These are phyloP conservation scores for Prunella strophiata DNA, from an alignment of 2,797 vertebrate genomes.

Conservation along the genomic window DNA sequence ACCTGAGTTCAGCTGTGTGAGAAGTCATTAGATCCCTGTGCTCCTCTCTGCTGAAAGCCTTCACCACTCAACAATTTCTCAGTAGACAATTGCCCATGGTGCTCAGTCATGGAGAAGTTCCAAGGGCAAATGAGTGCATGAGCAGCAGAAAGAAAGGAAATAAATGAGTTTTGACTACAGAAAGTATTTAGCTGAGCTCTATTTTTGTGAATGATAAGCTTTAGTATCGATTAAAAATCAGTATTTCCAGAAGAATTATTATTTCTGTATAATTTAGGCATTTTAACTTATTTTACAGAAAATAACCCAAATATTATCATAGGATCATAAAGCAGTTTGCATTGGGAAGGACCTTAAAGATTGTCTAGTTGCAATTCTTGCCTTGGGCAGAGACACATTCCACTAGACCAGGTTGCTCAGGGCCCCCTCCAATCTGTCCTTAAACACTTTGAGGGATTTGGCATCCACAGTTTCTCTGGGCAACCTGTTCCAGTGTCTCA, in stretches of 20 bases:
- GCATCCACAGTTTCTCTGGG: neutral
- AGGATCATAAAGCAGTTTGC: neutral
- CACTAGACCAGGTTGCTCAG: neutral
- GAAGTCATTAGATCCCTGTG: neutral
- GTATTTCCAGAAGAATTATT: neutral
- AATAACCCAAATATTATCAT: neutral
- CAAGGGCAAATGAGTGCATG: neutral
- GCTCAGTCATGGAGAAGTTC: neutral
- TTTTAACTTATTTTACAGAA: neutral
- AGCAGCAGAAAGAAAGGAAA: neutral
- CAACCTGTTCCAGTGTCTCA: neutral
- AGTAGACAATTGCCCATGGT: accelerated
- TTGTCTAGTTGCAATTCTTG: neutral
- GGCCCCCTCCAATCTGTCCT: neutral
- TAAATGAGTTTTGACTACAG: accelerated
- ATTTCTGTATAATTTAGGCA: neutral
- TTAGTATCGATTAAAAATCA: neutral
- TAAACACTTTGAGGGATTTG: neutral
- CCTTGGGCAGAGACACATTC: neutral
- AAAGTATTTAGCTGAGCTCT: neutral
- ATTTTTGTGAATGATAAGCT: neutral
- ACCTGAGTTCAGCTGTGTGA: neutral
- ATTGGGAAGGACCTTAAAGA: neutral
- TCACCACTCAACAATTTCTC: neutral
- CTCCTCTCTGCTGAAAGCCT: neutral